Conservation (phyloP, 2,888 invertebrate genomes). For the Scotopteryx bipunctaria region DNA sequence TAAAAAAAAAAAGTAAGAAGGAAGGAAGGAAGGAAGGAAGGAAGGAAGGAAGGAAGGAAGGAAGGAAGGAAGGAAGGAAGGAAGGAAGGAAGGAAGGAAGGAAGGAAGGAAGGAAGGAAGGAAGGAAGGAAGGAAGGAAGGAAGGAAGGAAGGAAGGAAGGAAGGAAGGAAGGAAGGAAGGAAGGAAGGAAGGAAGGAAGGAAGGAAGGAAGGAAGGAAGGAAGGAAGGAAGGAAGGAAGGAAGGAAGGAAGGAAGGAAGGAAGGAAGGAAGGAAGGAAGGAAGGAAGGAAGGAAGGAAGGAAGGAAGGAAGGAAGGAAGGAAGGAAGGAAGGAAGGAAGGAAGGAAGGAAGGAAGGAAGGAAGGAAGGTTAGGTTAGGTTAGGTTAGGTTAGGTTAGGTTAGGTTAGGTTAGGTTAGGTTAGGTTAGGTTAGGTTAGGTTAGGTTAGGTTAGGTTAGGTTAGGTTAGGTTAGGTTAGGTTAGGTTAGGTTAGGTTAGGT, state of each 20-base stretch:
- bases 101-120: too few species aligned
- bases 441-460: conserved; percentile 10
- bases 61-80: neutral
- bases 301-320: neutral
- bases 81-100: neutral
- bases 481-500: conserved; percentile 26
- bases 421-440: conserved; percentile 20
- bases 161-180: too few species aligned
- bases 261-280: too few species aligned
- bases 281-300: neutral
- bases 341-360: neutral
- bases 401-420: conserved; percentile 28
- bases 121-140: too few species aligned
- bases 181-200: too few species aligned
- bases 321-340: neutral
- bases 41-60: neutral
- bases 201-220: too few species aligned
- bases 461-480: conserved; percentile 17
- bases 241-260: too few species aligned
- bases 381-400: conserved; percentile 30
- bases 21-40: neutral
- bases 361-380: conserved; percentile 17
- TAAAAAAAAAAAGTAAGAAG: neutral
- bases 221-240: too few species aligned
- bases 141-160: too few species aligned